A percentile compares a stretch with the other conserved stretches of the same genome.
Conservation (phyloP, 1,140 invertebrate species). For the Aphelinus atriplicis region DNA sequence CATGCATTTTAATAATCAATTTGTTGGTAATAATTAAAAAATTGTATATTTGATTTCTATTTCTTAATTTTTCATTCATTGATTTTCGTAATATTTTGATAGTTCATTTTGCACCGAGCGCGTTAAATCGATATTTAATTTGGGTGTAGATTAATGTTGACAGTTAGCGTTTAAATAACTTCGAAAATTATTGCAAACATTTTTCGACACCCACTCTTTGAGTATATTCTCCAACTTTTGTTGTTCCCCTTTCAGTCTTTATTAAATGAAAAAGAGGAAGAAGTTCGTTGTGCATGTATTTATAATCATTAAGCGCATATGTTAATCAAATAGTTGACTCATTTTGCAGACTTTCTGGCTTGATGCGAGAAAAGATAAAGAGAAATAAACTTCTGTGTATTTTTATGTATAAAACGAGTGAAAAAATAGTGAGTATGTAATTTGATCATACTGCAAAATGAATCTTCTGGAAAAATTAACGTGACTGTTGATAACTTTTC, state of each 20-base stretch:
- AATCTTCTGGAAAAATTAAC: slow-evolving; percentile 3
- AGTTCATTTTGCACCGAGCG: not conserved
- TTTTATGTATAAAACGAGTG: slow-evolving; percentile 28
- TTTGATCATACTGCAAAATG: slow-evolving; percentile 33
- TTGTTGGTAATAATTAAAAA: too few relatives aligned
- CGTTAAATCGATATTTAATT: slow-evolving; percentile 14
- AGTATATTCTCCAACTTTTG: not conserved
- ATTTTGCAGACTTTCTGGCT: slow-evolving; percentile 37
- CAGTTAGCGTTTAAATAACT: slow-evolving; percentile 17
- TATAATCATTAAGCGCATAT: slow-evolving; percentile 17
- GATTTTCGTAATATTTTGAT: not conserved
- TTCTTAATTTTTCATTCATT: too few relatives aligned
- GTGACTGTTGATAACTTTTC: slow-evolving; percentile 18
- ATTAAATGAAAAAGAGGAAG: slow-evolving; percentile 8
- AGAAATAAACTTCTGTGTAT: slow-evolving; percentile 32
- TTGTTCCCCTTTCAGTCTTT: slow-evolving; percentile 14
- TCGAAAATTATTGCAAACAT: slow-evolving; percentile 18
- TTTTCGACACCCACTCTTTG: slow-evolving; percentile 18
- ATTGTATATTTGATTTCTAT: too few relatives aligned
- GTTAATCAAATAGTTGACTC: slow-evolving; percentile 12
- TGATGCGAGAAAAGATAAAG: slow-evolving; percentile 31
- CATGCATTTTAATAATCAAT: too few relatives aligned
- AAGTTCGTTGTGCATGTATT: slow-evolving; percentile 32
- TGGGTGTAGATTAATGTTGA: slow-evolving; percentile 26
- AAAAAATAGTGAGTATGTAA: slow-evolving; percentile 24